A percentile compares a stretch with the other conserved stretches of the same genome.
phyloP scores from a whole-genome alignment of 2,797 vertebrate species.

The Alcedo atthis region DNA sequence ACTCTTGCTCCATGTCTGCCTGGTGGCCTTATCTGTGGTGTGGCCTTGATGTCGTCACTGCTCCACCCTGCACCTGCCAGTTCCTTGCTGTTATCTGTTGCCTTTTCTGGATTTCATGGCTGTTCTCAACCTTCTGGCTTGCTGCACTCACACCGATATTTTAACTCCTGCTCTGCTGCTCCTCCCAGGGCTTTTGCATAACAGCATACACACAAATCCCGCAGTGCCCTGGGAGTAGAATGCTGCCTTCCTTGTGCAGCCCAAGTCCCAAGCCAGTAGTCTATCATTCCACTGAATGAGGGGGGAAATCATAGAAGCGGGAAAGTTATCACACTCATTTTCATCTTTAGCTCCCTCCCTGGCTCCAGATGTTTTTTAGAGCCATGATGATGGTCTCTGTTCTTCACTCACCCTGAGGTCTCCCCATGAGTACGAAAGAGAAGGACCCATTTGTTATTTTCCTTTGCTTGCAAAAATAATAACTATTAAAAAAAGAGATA shows the following conservation, averaged over 20 bases:
- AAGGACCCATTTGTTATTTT: neutral
- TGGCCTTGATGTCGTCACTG: neutral
- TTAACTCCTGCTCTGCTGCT: neutral
- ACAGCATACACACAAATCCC: neutral
- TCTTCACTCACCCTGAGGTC: neutral
- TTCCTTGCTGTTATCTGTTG: neutral
- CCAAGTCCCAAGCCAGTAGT: neutral
- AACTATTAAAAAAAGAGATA: neutral
- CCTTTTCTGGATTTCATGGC: neutral
- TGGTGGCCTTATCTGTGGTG: neutral
- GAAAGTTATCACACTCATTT: neutral
- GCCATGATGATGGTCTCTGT: rapidly evolving
- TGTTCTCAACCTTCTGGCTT: rapidly evolving
- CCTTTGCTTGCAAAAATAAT: neutral
- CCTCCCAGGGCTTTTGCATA: neutral
- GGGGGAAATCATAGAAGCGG: neutral
- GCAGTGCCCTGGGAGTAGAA: neutral
- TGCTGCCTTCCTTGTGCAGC: rapidly evolving
- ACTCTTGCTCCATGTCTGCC: neutral
- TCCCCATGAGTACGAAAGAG: neutral
- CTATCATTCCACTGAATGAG: rapidly evolving
- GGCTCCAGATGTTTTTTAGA: neutral
- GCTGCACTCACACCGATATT: neutral
- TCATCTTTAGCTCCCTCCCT: neutral
- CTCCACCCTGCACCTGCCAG: neutral